Percentiles rank a stretch among this genome's conserved stretches.
Conservation (phyloP, 2,888 invertebrate species). For the Phania funesta region DNA sequence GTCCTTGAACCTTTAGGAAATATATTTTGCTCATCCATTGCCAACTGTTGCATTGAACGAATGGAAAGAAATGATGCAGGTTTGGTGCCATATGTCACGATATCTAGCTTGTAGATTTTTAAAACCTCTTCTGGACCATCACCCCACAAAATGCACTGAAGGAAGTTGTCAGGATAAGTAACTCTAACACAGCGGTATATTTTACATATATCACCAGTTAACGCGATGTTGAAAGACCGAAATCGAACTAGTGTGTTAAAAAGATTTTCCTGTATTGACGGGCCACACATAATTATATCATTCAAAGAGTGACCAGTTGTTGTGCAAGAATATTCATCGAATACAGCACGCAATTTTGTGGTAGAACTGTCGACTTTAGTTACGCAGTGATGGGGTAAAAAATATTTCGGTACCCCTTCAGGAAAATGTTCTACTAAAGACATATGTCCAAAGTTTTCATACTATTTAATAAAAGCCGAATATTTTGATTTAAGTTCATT, state of each 20-base stretch:
- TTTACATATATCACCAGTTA: constrained; percentile 64
- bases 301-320: background rate
- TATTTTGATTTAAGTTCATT: constrained; percentile 41
- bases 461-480: constrained; percentile 29
- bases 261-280: background rate
- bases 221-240: constrained; percentile 46
- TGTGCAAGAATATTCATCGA: background rate
- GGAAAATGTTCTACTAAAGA: background rate
- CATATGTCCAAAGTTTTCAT: constrained; percentile 32
- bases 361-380: background rate
- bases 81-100: constrained; percentile 44
- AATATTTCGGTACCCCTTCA: constrained; percentile 3
- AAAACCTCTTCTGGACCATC: constrained; percentile 34
- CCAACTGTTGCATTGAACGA: constrained; percentile 53
- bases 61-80: constrained; percentile 23
- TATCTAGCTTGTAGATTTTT: constrained; percentile 28
- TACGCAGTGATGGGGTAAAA: constrained; percentile 42
- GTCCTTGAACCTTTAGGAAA: constrained; percentile 64
- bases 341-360: background rate
- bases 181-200: constrained; percentile 64
- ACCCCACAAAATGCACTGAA: constrained; percentile 63
- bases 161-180: constrained; percentile 44
- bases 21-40: constrained; percentile 72
- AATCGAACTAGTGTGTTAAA: constrained; percentile 35
- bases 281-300: background rate